Evolutionary conservation across 2,113 vertebrate species (phyloP).

Genomic region (Ictidomys tridecemlineatus): DNA sequence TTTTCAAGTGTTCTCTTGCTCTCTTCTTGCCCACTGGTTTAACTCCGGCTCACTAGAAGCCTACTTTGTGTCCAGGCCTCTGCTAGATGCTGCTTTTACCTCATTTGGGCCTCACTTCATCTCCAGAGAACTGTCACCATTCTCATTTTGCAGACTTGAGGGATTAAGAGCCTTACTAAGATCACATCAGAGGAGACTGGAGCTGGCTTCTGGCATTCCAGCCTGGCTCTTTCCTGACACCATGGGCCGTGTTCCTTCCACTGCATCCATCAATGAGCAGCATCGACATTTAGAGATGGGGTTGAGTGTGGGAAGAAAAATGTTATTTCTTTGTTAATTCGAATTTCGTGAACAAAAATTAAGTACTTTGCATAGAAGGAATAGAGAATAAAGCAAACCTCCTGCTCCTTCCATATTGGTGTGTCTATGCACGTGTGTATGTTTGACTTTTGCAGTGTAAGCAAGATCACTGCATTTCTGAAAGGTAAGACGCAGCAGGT

Average conservation of each 20-base stretch:
- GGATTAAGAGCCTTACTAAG: neutral
- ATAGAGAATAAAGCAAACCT: neutral
- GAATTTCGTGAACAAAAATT: slow-evolving; percentile 52
- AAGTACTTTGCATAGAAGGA: neutral
- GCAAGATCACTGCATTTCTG: neutral
- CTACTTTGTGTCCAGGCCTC: too few species aligned
- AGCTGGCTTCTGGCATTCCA: neutral
- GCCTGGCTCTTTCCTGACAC: neutral
- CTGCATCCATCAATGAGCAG: neutral
- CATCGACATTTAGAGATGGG: neutral
- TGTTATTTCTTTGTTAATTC: neutral
- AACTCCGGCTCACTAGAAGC: neutral
- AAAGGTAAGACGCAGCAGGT: neutral
- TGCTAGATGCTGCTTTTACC: neutral
- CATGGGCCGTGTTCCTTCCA: neutral
- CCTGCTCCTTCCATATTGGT: neutral
- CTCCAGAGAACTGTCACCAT: neutral
- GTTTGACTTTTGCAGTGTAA: neutral
- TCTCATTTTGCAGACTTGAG: neutral
- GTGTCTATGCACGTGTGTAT: neutral
- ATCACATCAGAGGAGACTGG: neutral
- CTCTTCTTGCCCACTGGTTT: neutral
- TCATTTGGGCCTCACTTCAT: neutral
- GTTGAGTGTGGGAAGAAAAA: neutral
- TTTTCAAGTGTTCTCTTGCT: slow-evolving; percentile 6